phyloP scores from a whole-genome alignment of 2,113 vertebrate species.

The Vulpes vulpes region DNA sequence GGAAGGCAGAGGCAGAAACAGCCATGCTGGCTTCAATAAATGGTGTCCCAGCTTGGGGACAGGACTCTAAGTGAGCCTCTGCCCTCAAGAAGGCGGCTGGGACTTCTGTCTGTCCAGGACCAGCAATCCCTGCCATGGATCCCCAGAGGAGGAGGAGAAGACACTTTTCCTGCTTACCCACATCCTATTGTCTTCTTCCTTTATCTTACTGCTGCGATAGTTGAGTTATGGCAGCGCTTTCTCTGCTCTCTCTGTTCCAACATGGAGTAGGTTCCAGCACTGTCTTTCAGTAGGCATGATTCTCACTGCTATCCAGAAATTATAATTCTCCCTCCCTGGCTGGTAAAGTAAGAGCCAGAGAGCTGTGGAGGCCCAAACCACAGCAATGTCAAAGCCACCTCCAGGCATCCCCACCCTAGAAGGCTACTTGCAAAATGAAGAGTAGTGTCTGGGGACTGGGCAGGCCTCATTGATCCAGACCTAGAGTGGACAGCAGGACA shows the following conservation, averaged over 20 bases:
- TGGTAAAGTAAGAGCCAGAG: neutral
- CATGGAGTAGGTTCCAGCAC: constrained; percentile 41
- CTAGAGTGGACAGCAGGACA: constrained; percentile 4
- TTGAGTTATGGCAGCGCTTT: constrained; percentile 47
- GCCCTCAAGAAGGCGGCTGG: neutral
- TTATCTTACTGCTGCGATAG: constrained; percentile 70
- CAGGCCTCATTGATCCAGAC: constrained; percentile 1
- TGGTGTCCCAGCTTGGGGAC: constrained; percentile 58
- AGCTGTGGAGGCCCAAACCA: constrained; percentile 46
- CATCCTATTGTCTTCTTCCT: constrained; percentile 67
- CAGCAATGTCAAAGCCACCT: constrained; percentile 26
- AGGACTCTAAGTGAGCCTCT: constrained; percentile 69
- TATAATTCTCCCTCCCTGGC: constrained; percentile 38
- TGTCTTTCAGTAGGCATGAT: neutral
- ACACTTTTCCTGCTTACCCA: constrained; percentile 55
- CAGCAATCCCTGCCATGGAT: neutral
- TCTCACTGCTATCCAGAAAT: neutral
- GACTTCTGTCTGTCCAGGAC: neutral
- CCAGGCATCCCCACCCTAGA: constrained; percentile 24
- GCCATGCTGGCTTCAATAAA: constrained; percentile 73
- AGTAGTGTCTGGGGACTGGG: constrained; percentile 46
- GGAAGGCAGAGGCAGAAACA: constrained; percentile 58
- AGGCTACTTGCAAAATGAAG: constrained; percentile 30
- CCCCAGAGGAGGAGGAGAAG: constrained; percentile 38
- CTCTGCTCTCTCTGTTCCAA: constrained; percentile 2